These are phyloP conservation scores for Amphiprion percula DNA, from an alignment of 2,113 vertebrate genomes.

Conservation along the genomic window DNA sequence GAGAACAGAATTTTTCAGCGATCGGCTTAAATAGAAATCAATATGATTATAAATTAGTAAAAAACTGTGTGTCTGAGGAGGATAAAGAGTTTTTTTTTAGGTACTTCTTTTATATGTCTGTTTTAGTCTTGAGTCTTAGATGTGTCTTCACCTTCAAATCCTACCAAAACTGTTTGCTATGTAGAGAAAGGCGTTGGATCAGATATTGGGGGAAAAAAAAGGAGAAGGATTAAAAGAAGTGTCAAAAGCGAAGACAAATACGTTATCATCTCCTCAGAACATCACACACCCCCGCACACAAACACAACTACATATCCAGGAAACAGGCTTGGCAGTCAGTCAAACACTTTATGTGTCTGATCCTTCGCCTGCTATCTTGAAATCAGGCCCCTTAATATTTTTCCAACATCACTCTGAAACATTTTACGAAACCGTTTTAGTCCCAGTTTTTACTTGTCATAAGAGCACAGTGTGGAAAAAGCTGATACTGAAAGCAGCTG, in stretches of 20 bases:
- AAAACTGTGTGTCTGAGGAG: constrained; percentile 10
- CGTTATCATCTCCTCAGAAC: constrained; percentile 36
- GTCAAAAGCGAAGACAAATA: constrained; percentile 55
- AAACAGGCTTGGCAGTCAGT: constrained; percentile 47
- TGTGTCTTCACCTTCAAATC: background rate
- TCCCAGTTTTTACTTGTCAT: background rate
- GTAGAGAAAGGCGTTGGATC: constrained; percentile 12
- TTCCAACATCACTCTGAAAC: background rate
- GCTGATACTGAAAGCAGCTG: background rate
- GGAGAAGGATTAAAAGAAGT: constrained; percentile 39
- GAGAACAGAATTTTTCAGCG: background rate
- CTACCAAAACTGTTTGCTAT: background rate
- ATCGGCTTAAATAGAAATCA: constrained; percentile 17
- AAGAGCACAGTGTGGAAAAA: background rate
- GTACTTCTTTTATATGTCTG: background rate
- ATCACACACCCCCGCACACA: constrained; percentile 39
- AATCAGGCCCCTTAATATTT: constrained; percentile 33
- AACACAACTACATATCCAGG: constrained; percentile 41
- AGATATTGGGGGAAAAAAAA: constrained; percentile 8
- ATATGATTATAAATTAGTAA: constrained; percentile 3
- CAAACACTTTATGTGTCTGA: constrained; percentile 50
- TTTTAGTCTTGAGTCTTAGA: constrained; percentile 5
- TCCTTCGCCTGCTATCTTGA: constrained; percentile 41
- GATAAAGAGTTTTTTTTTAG: background rate
- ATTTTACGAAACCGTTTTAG: background rate